Conservation (phyloP, 1,140 invertebrate species). For the Drosophila takahashii region DNA sequence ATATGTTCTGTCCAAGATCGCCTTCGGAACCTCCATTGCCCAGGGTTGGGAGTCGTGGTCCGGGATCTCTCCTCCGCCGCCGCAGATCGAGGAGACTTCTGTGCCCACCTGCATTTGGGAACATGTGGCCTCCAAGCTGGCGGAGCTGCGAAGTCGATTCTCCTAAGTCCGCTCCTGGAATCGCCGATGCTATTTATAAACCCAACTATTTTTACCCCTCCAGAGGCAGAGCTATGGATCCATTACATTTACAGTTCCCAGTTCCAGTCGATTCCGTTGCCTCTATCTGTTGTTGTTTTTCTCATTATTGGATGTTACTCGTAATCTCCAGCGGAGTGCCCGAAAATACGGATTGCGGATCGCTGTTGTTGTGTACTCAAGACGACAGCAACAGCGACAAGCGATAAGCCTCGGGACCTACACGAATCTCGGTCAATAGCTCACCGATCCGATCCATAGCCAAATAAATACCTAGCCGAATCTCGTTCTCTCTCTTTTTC, state of each 20-base stretch:
- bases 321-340: background rate
- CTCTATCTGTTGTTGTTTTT: slow-evolving; percentile 5
- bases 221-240: background rate
- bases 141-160: background rate
- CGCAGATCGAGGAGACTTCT: background rate
- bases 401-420: slow-evolving; percentile 7
- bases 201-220: slow-evolving; percentile 11
- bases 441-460: slow-evolving; percentile 6
- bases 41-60: background rate
- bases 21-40: background rate
- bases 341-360: slow-evolving; percentile 1
- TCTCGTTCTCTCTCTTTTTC: background rate
- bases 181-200: slow-evolving; percentile 9
- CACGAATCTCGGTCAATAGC: slow-evolving; percentile 9
- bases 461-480: slow-evolving; percentile 30
- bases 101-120: background rate
- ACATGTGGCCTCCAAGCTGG: background rate
- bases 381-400: background rate
- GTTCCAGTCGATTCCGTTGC: background rate
- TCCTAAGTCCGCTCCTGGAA: slow-evolving; percentile 3
- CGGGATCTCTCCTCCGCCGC: background rate
- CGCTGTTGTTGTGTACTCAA: slow-evolving; percentile 5
- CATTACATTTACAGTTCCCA: too few species aligned
- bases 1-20: background rate
- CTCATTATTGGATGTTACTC: background rate